These are phyloP conservation scores for Leucoraja ocellata DNA, from an alignment of 2,797 vertebrate genomes.

Conservation along the genomic window DNA sequence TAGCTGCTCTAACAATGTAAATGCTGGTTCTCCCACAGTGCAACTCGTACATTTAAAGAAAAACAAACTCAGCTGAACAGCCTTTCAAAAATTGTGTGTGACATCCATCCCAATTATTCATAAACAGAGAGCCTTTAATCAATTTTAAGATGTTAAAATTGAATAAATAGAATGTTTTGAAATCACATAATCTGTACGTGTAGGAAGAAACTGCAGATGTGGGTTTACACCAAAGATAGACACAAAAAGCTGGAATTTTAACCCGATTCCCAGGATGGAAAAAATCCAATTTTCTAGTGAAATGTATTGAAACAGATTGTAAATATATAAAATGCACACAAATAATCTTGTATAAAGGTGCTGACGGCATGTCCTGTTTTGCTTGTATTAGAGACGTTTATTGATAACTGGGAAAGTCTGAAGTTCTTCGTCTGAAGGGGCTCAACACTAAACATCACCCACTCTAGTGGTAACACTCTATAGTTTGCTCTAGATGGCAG, in stretches of 20 bases:
- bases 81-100: neutral
- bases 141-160: neutral
- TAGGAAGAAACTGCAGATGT: no score
- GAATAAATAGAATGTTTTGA: conserved; percentile 8
- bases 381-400: neutral
- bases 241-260: no score
- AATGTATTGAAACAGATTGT: no score
- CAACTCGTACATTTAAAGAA: neutral
- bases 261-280: no score
- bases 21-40: neutral
- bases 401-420: neutral
- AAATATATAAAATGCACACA: no score
- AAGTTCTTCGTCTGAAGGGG: no score
- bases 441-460: no score
- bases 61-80: neutral
- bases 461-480: neutral
- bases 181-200: neutral
- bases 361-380: neutral
- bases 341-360: neutral
- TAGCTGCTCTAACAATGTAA: neutral
- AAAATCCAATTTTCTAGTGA: no score
- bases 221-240: no score
- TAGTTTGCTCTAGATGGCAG: conserved; percentile 55
- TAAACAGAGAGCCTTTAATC: neutral
- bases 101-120: neutral